Percentiles rank a stretch among this genome's conserved stretches.
Conservation (phyloP, 1,140 invertebrate species). For the Conopomorpha cramerella region DNA sequence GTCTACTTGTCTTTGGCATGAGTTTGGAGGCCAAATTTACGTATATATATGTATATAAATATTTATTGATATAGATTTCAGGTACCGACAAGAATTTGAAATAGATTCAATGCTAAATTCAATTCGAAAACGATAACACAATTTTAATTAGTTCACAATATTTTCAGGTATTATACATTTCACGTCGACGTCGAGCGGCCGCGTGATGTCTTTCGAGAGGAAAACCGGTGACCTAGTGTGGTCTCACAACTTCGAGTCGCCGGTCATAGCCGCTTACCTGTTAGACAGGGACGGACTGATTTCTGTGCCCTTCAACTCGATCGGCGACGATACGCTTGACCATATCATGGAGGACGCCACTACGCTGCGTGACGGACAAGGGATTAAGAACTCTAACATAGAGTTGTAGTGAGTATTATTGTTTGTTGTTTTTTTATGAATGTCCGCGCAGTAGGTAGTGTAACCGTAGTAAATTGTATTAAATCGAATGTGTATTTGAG, state of each 20-base stretch:
- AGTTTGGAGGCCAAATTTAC: too few species aligned
- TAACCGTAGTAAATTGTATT: too few species aligned
- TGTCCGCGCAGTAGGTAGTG: too few species aligned
- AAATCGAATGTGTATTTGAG: too few species aligned
- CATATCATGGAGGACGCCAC: slow-evolving; percentile 71
- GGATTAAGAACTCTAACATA: slow-evolving; percentile 65
- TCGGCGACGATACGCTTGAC: slow-evolving; percentile 83
- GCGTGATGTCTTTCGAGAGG: slow-evolving; percentile 78
- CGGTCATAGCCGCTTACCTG: slow-evolving; percentile 89
- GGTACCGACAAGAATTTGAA: too few species aligned
- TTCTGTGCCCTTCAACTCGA: slow-evolving; percentile 86
- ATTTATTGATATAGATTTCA: too few species aligned
- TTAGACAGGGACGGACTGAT: slow-evolving; percentile 79
- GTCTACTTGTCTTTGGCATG: too few species aligned
- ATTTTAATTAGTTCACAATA: too few species aligned
- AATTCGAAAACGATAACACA: too few species aligned
- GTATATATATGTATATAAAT: too few species aligned
- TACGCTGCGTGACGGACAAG: slow-evolving; percentile 62
- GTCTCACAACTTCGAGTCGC: slow-evolving; percentile 85
- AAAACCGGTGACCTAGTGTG: slow-evolving; percentile 79
- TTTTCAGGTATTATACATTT: slow-evolving; percentile 83
- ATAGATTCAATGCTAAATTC: too few species aligned
- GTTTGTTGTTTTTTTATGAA: too few species aligned
- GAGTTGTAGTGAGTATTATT: slow-evolving; percentile 79
- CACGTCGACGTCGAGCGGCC: slow-evolving; percentile 86